A percentile compares a stretch with the other conserved stretches of the same genome.
These are phyloP conservation scores for Pseudopodoces humilis DNA, from an alignment of 2,113 vertebrate genomes.

Conservation along the genomic window DNA sequence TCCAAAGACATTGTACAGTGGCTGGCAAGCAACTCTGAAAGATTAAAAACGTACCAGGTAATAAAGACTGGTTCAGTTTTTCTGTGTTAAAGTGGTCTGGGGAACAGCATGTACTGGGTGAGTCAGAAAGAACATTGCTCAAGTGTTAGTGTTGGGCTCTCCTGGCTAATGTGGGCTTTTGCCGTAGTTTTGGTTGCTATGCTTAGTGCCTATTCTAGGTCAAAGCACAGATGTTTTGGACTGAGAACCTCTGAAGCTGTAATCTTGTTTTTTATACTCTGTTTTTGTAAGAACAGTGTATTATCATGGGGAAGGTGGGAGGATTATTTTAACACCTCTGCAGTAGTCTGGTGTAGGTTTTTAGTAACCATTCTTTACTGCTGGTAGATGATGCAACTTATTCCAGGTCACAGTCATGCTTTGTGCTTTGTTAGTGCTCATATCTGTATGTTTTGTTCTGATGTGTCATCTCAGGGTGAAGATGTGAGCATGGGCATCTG, in stretches of 20 bases:
- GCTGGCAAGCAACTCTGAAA: conserved; percentile 87
- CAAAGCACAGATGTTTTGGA: background rate
- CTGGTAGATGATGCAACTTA: background rate
- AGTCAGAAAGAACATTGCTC: background rate
- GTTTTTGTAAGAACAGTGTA: background rate
- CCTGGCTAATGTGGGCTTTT: background rate
- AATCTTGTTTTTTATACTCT: background rate
- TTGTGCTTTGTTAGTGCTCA: background rate
- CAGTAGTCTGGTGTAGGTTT: background rate
- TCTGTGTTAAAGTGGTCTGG: background rate
- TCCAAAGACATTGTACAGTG: conserved; percentile 91
- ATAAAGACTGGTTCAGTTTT: background rate
- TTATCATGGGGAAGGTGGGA: background rate
- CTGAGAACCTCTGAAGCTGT: background rate
- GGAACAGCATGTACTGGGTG: background rate
- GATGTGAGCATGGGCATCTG: conserved; percentile 99
- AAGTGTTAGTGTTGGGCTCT: background rate
- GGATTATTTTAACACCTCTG: background rate
- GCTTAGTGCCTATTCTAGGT: background rate
- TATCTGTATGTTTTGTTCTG: background rate
- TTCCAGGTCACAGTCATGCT: background rate
- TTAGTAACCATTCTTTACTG: background rate
- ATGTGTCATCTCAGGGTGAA: conserved; percentile 82
- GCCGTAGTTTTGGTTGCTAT: background rate
- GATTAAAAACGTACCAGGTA: conserved; percentile 95